phyloP scores from a whole-genome alignment of 2,888 invertebrate species.

The Synergus itoensis region DNA sequence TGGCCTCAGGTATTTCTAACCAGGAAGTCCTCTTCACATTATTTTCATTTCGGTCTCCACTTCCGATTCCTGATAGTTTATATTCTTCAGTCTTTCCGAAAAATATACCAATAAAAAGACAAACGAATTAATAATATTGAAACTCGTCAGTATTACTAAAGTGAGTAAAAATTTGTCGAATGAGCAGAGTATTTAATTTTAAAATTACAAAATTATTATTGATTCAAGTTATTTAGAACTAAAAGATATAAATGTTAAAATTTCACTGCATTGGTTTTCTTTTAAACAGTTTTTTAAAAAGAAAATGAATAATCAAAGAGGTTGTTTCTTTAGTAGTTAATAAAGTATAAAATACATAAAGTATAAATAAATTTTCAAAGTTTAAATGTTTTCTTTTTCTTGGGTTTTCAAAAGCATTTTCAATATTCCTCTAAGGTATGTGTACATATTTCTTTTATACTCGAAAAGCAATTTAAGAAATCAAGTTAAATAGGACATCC shows the following conservation, averaged over 20 bases:
- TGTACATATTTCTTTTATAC: background rate
- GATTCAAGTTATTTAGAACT: background rate
- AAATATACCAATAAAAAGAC: background rate
- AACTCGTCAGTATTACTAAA: no score
- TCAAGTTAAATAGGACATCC: slow-evolving; percentile 18
- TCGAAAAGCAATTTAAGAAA: slow-evolving; percentile 21
- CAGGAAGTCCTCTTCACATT: background rate
- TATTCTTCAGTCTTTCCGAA: background rate
- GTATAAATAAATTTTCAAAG: background rate
- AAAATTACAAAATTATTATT: background rate
- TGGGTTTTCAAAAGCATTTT: background rate
- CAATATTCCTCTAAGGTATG: slow-evolving; percentile 3
- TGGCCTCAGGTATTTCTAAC: slow-evolving; percentile 1
- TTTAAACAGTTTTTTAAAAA: background rate
- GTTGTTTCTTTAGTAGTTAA: no score
- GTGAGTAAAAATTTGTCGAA: no score
- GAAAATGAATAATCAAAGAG: background rate
- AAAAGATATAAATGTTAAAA: background rate
- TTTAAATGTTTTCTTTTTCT: slow-evolving; percentile 2
- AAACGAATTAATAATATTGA: background rate
- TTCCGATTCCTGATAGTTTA: background rate
- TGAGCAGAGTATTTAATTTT: background rate
- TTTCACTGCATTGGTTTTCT: no score
- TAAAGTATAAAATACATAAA: no score
- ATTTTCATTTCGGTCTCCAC: background rate